Base-by-base conservation (phyloP, 2,888 invertebrate species). In the Amphipyra tragopoginis region DNA sequence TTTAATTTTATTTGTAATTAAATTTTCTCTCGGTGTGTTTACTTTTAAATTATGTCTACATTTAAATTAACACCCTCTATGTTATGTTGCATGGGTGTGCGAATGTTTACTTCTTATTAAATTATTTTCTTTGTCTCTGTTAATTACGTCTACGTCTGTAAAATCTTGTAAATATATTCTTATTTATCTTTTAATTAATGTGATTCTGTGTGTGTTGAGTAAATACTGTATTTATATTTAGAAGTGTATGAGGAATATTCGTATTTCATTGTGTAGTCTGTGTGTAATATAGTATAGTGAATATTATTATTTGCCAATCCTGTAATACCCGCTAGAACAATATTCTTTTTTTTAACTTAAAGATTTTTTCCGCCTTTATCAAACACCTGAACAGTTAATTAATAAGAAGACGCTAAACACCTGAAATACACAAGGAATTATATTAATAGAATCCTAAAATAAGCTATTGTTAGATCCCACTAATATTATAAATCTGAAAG, bases 11-110 rank as follows among this genome's bases (percentile, higher is more conserved):
- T n/a, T n/a, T n/a, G n/a, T n/a, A n/a, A n/a, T n/a, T n/a, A 21
- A 21, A 21, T 21, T 21, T 21, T 21, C 21, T 3, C n/a, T 60
- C 5, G 34, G 5, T 8, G 48, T 50, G n/a, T 43, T 29, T 39
- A 6, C 15, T 66, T 39, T 9, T 13, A 66, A 62, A 47, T 38
- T 48, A 38, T 34, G 26, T 52, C 6, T 42, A n/a, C 7, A 61
- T 39, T 55, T 38, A 51, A 55, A 63, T 55, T 11, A 38, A 5
- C 38, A 14, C 39, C 33, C 14, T 63, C n/a, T 9, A 33, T 62
- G 38, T 54, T 14, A 10, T 67, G 4, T 51, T 48, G 69, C 57
- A 42, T 64, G 49, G 36, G 14, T 51, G n/a, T 44, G 21, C 33
- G 14, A 48, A 40, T 43, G 29, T 49, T 44, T 44, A 40, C 29